These are phyloP conservation scores for Protomyctophum bolini DNA, from an alignment of 2,113 vertebrate genomes.

Conservation along the genomic window DNA sequence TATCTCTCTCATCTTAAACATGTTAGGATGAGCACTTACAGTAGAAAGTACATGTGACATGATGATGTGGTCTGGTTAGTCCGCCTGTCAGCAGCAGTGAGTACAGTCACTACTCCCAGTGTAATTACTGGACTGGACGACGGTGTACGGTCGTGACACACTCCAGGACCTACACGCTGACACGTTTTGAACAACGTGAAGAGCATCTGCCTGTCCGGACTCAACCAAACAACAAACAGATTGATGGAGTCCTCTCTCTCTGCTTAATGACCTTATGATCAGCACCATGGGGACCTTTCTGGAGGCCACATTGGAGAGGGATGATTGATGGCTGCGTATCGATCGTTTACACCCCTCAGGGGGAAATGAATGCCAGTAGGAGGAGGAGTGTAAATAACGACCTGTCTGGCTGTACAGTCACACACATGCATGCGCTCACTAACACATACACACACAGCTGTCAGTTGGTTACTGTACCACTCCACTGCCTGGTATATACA, in stretches of 20 bases:
- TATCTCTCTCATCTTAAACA: too few species aligned
- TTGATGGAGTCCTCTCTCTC: too few species aligned
- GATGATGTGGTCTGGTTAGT: not conserved
- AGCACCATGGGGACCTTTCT: not conserved
- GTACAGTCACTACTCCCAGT: slow-evolving; percentile 5
- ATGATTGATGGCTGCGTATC: slow-evolving; percentile 16
- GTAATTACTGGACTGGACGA: slow-evolving; percentile 14
- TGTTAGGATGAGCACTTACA: not conserved
- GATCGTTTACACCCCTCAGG: slow-evolving; percentile 26
- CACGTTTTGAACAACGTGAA: slow-evolving; percentile 11
- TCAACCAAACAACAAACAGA: too few species aligned
- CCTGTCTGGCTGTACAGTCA: slow-evolving; percentile 11
- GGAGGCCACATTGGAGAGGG: not conserved
- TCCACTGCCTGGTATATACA: slow-evolving; percentile 10
- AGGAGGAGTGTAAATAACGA: slow-evolving; percentile 34
- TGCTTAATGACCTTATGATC: too few species aligned
- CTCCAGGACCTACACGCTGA: slow-evolving; percentile 39
- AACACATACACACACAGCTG: slow-evolving; percentile 24
- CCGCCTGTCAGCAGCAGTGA: not conserved
- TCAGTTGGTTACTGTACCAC: slow-evolving; percentile 21
- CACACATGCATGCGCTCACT: not conserved
- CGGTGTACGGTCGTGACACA: slow-evolving; percentile 2
- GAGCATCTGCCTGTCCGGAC: too few species aligned
- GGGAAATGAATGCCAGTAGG: slow-evolving; percentile 30
- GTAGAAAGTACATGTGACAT: slow-evolving; percentile 23